Evolutionary conservation across 2,797 vertebrate genomes (phyloP).

Genomic region (Steatocranus sp.): DNA sequence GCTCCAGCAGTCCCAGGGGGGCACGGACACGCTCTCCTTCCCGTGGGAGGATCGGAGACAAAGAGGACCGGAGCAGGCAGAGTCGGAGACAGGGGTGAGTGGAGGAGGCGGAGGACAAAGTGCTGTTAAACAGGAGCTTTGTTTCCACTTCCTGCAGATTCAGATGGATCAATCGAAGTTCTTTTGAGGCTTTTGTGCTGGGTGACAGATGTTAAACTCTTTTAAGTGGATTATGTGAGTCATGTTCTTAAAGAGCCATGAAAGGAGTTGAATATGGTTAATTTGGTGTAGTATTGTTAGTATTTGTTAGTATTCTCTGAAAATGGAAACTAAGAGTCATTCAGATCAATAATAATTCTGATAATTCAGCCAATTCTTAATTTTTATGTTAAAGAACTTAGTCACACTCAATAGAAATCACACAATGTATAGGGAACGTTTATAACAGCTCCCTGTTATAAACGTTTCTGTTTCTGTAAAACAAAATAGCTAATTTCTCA

Average conservation of each 20-base stretch:
- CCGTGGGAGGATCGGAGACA: constrained; percentile 82
- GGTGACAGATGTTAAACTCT: not conserved
- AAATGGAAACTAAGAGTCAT: not conserved
- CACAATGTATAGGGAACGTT: not conserved
- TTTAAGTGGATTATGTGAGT: not conserved
- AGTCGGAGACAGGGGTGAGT: constrained; percentile 84
- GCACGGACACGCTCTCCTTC: constrained; percentile 87
- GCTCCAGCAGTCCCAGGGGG: constrained; percentile 90
- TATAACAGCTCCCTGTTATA: not conserved
- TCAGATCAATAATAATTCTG: not conserved
- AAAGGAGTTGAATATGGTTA: not conserved
- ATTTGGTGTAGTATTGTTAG: not conserved
- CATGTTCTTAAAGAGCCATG: not conserved
- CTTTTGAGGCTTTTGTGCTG: not conserved
- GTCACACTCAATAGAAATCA: not conserved
- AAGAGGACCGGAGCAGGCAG: constrained; percentile 84
- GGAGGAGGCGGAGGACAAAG: not conserved
- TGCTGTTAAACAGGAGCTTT: not conserved
- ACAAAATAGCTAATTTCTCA: not conserved
- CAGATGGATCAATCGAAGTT: not conserved
- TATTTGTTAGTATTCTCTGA: not conserved
- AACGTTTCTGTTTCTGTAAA: too few species aligned
- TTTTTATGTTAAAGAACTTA: rapidly evolving
- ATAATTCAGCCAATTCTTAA: not conserved
- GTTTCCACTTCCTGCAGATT: not conserved